These are phyloP conservation scores for Tetragonula clypearis DNA, from an alignment of 1,140 invertebrate genomes.

Conservation along the genomic window DNA sequence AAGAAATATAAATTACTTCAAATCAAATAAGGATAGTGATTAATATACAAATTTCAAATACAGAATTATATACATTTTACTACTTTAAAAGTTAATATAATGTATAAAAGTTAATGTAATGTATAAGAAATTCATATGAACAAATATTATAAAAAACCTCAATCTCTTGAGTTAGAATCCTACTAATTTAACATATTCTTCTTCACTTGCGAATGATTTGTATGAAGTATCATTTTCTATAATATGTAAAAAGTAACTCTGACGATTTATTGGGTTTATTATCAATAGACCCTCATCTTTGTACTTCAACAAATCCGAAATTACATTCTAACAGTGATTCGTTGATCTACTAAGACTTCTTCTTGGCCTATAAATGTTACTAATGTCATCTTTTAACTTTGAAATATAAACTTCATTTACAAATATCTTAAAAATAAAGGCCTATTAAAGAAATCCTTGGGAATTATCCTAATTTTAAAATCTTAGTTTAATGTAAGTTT, in stretches of 20 bases:
- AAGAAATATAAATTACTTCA: not conserved
- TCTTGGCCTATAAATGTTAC: not conserved
- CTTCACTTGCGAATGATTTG: not conserved
- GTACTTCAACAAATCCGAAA: slow-evolving; percentile 20
- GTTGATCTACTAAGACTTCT: not conserved
- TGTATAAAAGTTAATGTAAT: slow-evolving; percentile 18
- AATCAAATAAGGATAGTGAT: slow-evolving; percentile 12
- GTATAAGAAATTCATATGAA: not conserved
- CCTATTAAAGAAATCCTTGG: slow-evolving; percentile 22
- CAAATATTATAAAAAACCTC: slow-evolving; percentile 9
- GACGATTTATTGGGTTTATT: not conserved
- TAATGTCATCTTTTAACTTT: slow-evolving; percentile 7
- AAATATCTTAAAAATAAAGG: slow-evolving; percentile 18
- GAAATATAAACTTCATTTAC: slow-evolving; percentile 11
- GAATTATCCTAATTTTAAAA: slow-evolving; percentile 22
- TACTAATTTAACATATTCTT: not conserved
- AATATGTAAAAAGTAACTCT: not conserved
- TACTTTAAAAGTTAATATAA: slow-evolving; percentile 20
- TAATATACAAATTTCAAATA: slow-evolving; percentile 9
- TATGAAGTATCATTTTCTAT: not conserved
- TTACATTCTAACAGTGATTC: slow-evolving; percentile 18
- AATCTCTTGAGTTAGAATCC: not conserved
- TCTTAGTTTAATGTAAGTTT: slow-evolving; percentile 6
- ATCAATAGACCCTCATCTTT: slow-evolving; percentile 8
- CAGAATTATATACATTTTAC: slow-evolving; percentile 19